Evolutionary conservation across 1,140 invertebrate species (phyloP), one percentile per base, ranked within the genome.

Genomic region (Archivesica marissinica): DNA sequence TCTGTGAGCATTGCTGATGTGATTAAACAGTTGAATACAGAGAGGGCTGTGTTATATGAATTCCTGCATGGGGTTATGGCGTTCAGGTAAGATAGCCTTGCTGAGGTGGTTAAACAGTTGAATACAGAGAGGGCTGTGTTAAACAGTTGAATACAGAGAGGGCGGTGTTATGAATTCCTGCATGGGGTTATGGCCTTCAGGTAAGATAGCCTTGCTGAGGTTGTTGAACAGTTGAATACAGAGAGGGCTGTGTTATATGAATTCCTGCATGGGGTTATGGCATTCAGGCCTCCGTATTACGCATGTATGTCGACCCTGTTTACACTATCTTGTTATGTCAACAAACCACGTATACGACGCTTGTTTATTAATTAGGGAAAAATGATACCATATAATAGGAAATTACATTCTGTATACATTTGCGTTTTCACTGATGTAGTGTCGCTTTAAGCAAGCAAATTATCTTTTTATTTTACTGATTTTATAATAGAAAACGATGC

Each of bases 61-160:
- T 95, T 97, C 88, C 89, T 97, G 33, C 95, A 95, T 86, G 95
- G 96, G 61, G 92, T 97, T 17, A 95, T 96, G 90, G 93, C 95
- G 28, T 94, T 95, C 52, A 94, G 91, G 94, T 95, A 86, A 88
- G 88, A 87, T 28, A 59, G 88, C 61, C 85, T 94, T n/a, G 52
- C 70, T 35, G 88, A 90, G 28, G 87, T 93, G 15, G 88, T 91
- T 1, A 87, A 88, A 15, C 88, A 88, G 66, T 84, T 94, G 4
- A 66, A 86, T 20, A 54, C 72, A 13, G 89, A 92, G 54, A 86
- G 82, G 17, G n/a, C 83, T 30, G 76, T 95, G 20, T 93, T 96
- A 78, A 88, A 15, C 88, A 88, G 66, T 84, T 94, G 4, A 66
- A 86, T 20, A 54, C 72, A 13, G 89, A 92, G 54, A 86, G 82